These are phyloP conservation scores for Trinorchestia longiramus DNA, from an alignment of 1,140 invertebrate species.

Conservation along the genomic window DNA sequence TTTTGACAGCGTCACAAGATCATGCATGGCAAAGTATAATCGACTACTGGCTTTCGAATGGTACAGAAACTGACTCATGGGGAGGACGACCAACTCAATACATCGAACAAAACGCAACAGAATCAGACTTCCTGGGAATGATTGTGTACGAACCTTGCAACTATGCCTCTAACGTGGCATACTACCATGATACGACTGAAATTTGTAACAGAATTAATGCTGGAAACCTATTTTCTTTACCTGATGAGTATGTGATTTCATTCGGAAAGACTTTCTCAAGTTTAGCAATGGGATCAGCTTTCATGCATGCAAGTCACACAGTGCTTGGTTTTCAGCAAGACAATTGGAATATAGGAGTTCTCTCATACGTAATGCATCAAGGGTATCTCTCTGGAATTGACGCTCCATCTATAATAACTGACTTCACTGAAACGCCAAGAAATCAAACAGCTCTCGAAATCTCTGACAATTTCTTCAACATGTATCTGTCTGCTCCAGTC, in stretches of 20 bases:
- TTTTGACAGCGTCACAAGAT: not conserved
- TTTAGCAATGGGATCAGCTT: conserved; percentile 48
- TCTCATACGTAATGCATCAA: conserved; percentile 53
- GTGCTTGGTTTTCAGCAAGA: conserved; percentile 40
- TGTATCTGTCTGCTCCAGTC: conserved; percentile 53
- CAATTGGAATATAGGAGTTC: conserved; percentile 50
- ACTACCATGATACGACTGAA: conserved; percentile 27
- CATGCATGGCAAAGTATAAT: conserved; percentile 54
- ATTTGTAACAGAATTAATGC: conserved; percentile 45
- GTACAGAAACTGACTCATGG: conserved; percentile 45
- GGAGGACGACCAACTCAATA: conserved; percentile 36
- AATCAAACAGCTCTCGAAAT: conserved; percentile 43
- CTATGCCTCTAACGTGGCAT: conserved; percentile 40
- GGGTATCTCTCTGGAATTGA: conserved; percentile 23
- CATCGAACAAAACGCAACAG: conserved; percentile 52
- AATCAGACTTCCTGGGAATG: not conserved
- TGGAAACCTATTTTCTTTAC: not conserved
- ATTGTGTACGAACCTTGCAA: conserved; percentile 34
- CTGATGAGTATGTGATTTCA: conserved; percentile 29
- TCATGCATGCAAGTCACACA: conserved; percentile 54
- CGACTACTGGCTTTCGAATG: conserved; percentile 48
- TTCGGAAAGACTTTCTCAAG: conserved; percentile 22
- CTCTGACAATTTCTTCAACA: conserved; percentile 47
- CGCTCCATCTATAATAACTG: conserved; percentile 16
- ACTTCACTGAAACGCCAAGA: conserved; percentile 33